phyloP scores from a whole-genome alignment of 2,888 invertebrate genomes.

The Hirtodrosophila cameraria region DNA sequence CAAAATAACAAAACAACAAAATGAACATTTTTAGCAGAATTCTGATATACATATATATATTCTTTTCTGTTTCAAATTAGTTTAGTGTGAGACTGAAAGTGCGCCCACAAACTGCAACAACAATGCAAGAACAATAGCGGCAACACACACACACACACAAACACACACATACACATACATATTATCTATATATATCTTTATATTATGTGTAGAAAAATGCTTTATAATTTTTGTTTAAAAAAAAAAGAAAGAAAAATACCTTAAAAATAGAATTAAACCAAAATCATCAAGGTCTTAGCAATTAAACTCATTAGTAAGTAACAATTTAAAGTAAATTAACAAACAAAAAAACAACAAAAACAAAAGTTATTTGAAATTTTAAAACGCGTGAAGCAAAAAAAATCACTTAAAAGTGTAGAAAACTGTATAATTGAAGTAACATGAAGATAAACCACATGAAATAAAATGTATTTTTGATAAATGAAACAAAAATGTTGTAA shows the following conservation, averaged over 20 bases:
- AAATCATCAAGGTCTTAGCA: slow-evolving; percentile 71
- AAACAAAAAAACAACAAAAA: slow-evolving; percentile 4
- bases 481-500: slow-evolving; percentile 27
- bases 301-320: slow-evolving; percentile 65
- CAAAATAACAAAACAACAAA: slow-evolving; percentile 5
- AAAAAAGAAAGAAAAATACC: slow-evolving; percentile 57
- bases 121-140: slow-evolving; percentile 22
- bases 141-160: slow-evolving; percentile 19
- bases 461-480: slow-evolving; percentile 69
- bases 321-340: slow-evolving; percentile 27
- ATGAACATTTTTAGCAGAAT: slow-evolving; percentile 32
- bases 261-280: slow-evolving; percentile 70
- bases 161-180: slow-evolving; percentile 9
- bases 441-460: slow-evolving; percentile 42
- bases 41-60: slow-evolving; percentile 10
- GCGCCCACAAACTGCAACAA: slow-evolving; percentile 50
- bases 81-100: slow-evolving; percentile 75
- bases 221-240: slow-evolving; percentile 62
- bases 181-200: slow-evolving; percentile 10
- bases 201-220: slow-evolving; percentile 52
- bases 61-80: slow-evolving; percentile 38
- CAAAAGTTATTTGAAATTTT: slow-evolving; percentile 59
- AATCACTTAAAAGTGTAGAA: slow-evolving; percentile 24
- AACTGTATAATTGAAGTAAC: slow-evolving; percentile 44
- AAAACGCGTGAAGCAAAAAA: slow-evolving; percentile 27